phyloP scores from a whole-genome alignment of 2,888 invertebrate species.

The Erebia aethiops region DNA sequence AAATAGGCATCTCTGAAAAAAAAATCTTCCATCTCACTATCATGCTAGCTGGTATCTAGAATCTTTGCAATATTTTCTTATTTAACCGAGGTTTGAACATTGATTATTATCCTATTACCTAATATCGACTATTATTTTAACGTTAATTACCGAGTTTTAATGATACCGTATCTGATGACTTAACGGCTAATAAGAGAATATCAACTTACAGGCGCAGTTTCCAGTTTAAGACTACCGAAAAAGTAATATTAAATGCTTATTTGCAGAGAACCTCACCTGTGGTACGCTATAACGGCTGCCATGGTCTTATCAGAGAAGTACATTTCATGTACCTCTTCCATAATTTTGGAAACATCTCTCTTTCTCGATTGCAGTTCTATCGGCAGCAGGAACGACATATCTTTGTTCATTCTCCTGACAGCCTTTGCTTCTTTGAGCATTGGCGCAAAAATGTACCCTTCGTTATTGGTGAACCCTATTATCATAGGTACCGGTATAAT shows the following conservation, averaged over 20 bases:
- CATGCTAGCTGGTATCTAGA: no score
- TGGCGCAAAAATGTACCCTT: conserved; percentile 68
- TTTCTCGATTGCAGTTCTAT: conserved; percentile 61
- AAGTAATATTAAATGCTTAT: no score
- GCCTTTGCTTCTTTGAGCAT: conserved; percentile 52
- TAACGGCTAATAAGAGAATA: no score
- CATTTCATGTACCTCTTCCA: conserved; percentile 55
- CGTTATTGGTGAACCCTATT: conserved; percentile 68
- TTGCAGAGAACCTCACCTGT: conserved; percentile 58
- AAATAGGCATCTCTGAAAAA: conserved; percentile 70
- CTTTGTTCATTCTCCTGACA: conserved; percentile 47
- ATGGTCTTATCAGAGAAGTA: conserved; percentile 65
- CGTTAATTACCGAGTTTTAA: no score
- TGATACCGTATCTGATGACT: no score
- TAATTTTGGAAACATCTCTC: conserved; percentile 54
- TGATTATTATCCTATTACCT: no score
- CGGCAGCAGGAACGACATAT: conserved; percentile 57
- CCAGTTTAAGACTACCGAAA: neutral
- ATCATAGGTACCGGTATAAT: conserved; percentile 60
- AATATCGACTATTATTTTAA: no score
- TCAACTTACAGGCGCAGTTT: neutral
- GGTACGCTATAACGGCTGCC: conserved; percentile 56
- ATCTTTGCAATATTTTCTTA: no score
- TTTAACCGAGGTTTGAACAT: no score
- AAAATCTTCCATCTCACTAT: no score